phyloP scores from a whole-genome alignment of 2,113 vertebrate species.

The Cebidichthys violaceus region DNA sequence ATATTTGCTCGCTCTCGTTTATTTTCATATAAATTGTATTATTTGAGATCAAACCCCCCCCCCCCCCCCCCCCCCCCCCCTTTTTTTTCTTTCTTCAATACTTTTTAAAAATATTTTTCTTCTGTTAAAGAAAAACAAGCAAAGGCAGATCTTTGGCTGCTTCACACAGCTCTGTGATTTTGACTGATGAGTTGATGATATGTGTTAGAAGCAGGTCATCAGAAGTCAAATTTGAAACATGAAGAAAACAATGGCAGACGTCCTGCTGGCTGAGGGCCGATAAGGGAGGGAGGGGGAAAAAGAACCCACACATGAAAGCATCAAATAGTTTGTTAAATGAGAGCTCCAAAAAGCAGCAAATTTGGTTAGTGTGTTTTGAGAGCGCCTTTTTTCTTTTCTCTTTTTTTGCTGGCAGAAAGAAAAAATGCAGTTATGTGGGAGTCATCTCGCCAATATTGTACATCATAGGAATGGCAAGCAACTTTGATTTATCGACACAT shows the following conservation, averaged over 20 bases:
- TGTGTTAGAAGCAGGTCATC: conserved; percentile 61
- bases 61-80: background rate
- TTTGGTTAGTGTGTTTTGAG: conserved; percentile 56
- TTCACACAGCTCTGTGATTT: conserved; percentile 47
- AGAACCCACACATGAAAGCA: conserved; percentile 55
- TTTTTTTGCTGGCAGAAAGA: conserved; percentile 36
- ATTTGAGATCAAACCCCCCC: conserved; percentile 47
- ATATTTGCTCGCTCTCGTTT: conserved; percentile 67
- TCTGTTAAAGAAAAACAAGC: conserved; percentile 33
- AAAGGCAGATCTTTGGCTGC: conserved; percentile 55
- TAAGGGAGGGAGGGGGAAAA: conserved; percentile 5
- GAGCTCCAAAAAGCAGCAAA: conserved; percentile 55
- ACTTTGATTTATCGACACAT: conserved; percentile 66
- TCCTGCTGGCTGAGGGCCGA: conserved; percentile 54
- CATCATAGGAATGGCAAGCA: conserved; percentile 31
- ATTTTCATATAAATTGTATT: conserved; percentile 67
- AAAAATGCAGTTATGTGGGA: conserved; percentile 48
- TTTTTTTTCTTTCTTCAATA: conserved; percentile 14
- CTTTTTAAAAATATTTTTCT: conserved; percentile 21
- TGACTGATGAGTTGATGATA: conserved; percentile 55
- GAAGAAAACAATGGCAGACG: conserved; percentile 50
- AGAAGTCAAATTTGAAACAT: conserved; percentile 56
- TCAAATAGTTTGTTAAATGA: conserved; percentile 53
- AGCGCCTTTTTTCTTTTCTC: conserved; percentile 6
- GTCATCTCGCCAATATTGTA: conserved; percentile 43